Percentiles rank a stretch among this genome's conserved stretches.
These are phyloP conservation scores for Serilophus lunatus DNA, from an alignment of 2,113 vertebrate species.

Conservation along the genomic window DNA sequence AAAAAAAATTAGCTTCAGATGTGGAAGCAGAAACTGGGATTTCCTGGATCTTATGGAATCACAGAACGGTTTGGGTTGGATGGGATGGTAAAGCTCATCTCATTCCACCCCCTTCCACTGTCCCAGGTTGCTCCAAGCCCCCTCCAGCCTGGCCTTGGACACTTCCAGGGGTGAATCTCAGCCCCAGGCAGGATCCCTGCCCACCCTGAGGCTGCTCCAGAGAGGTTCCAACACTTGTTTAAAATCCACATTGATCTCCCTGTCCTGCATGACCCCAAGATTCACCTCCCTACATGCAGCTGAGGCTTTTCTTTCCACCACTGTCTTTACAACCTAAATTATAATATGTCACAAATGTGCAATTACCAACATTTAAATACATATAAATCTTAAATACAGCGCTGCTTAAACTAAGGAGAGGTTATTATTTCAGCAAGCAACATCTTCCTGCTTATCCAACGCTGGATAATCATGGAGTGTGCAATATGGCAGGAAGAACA, in stretches of 20 bases:
- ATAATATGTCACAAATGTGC: not conserved
- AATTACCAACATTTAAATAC: not conserved
- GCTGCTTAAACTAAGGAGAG: not conserved
- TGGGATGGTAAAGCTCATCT: not conserved
- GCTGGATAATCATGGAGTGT: not conserved
- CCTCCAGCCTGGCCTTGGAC: rapidly evolving
- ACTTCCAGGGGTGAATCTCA: not conserved
- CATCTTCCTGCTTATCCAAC: not conserved
- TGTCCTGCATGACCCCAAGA: not conserved
- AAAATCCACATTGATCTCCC: rapidly evolving
- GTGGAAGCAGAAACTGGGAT: not conserved
- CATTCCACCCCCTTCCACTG: not conserved
- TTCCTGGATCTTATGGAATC: not conserved
- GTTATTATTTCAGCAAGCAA: not conserved
- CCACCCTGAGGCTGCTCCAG: not conserved
- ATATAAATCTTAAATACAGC: not conserved
- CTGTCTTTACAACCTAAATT: not conserved
- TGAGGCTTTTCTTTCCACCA: not conserved
- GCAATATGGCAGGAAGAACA: not conserved
- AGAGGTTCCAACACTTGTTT: not conserved
- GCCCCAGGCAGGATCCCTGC: not conserved
- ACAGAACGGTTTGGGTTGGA: not conserved
- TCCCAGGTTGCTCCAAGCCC: not conserved
- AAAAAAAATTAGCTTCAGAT: not conserved
- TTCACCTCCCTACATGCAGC: not conserved